Conservation (phyloP, 2,888 invertebrate species). For the Stenichneumon culpator region DNA sequence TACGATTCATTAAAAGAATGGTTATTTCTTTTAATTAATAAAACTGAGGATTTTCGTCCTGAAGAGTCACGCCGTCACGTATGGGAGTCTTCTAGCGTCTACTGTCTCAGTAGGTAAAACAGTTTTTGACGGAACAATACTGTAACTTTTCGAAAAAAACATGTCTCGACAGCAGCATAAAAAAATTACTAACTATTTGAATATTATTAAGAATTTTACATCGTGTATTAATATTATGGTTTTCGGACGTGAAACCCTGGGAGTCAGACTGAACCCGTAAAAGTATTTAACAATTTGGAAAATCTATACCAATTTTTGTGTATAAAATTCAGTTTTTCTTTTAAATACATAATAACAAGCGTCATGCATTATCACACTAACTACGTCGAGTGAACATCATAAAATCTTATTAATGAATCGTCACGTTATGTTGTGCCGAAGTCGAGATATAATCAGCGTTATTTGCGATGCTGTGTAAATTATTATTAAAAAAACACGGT, state of each 20-base stretch:
- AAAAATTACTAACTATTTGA: not conserved
- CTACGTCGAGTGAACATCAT: not conserved
- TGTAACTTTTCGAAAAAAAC: not conserved
- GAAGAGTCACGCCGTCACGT: not conserved
- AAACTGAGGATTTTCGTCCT: conserved; percentile 39
- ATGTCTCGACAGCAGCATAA: not conserved
- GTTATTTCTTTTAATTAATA: conserved; percentile 11
- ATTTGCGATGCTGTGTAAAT: not conserved
- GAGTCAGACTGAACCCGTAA: not conserved
- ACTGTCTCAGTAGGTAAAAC: conserved; percentile 19
- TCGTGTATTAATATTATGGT: not conserved
- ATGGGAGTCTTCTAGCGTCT: not conserved
- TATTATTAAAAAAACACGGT: not conserved
- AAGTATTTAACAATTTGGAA: not conserved
- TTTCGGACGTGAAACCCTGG: not conserved
- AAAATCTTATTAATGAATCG: not conserved
- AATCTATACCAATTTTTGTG: not conserved
- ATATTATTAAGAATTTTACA: not conserved
- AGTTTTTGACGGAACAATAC: not conserved
- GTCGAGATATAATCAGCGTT: not conserved
- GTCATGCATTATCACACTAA: not conserved
- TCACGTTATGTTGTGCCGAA: not conserved
- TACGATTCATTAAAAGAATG: not conserved
- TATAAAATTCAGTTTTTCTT: not conserved
- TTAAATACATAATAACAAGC: not conserved